phyloP scores from a whole-genome alignment of 2,797 vertebrate genomes.

The Sarcophilus harrisii region DNA sequence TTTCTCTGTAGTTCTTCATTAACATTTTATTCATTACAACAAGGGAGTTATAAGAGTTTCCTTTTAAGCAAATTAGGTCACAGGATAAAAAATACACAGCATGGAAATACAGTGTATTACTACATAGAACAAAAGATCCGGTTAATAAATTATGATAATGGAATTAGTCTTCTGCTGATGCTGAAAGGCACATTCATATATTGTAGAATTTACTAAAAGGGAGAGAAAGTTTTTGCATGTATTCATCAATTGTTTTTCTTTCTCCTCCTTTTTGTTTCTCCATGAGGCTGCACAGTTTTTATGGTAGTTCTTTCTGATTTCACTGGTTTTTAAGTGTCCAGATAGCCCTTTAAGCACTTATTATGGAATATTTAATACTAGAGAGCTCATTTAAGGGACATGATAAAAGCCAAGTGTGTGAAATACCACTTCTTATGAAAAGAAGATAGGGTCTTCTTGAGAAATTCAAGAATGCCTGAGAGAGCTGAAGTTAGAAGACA shows the following conservation, averaged over 20 bases:
- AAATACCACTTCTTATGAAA: neutral
- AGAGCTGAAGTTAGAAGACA: slow-evolving; percentile 22
- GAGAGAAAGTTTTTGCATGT: slow-evolving; percentile 70
- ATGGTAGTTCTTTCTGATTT: slow-evolving; percentile 51
- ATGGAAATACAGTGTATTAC: slow-evolving; percentile 85
- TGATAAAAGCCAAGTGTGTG: slow-evolving; percentile 27
- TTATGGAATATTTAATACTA: slow-evolving; percentile 70
- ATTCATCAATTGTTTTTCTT: slow-evolving; percentile 75
- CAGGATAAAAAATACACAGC: slow-evolving; percentile 86
- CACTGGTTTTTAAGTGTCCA: slow-evolving; percentile 49
- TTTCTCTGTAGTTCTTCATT: slow-evolving; percentile 89
- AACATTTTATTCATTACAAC: slow-evolving; percentile 89
- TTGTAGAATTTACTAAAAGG: slow-evolving; percentile 79
- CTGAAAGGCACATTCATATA: slow-evolving; percentile 85
- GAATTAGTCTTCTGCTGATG: slow-evolving; percentile 82
- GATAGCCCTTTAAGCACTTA: slow-evolving; percentile 71
- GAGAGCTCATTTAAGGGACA: slow-evolving; percentile 47
- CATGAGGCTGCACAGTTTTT: slow-evolving; percentile 53
- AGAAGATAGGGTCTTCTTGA: neutral
- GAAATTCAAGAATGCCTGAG: slow-evolving; percentile 27
- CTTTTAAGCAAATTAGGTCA: slow-evolving; percentile 90
- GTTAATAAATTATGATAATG: slow-evolving; percentile 90
- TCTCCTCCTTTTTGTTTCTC: neutral
- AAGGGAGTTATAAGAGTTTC: slow-evolving; percentile 88
- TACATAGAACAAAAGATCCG: slow-evolving; percentile 87